Percentiles rank a stretch among this genome's conserved stretches.
These are phyloP conservation scores for Bungarus multicinctus DNA, from an alignment of 2,113 vertebrate species.

Conservation along the genomic window DNA sequence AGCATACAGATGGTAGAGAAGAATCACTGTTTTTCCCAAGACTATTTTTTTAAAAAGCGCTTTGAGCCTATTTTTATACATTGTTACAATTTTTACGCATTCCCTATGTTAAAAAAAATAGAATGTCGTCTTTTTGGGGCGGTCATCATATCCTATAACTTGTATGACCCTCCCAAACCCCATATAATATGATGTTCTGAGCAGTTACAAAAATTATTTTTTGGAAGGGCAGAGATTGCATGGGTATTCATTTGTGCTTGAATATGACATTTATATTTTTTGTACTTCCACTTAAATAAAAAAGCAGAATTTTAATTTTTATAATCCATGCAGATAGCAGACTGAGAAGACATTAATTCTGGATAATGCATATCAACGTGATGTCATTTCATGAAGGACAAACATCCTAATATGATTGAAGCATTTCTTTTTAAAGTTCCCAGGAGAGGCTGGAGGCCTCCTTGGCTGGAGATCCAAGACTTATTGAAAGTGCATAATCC, in stretches of 20 bases:
- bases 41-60: background rate
- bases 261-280: background rate
- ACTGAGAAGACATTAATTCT: background rate
- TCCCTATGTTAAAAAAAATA: background rate
- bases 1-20: background rate
- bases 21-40: background rate
- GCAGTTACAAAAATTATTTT: background rate
- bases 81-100: background rate
- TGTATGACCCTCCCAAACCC: background rate
- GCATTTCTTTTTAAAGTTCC: background rate
- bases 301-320: background rate
- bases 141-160: background rate
- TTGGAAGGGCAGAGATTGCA: background rate
- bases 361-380: background rate
- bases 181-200: background rate
- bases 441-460: background rate
- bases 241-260: background rate
- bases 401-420: background rate
- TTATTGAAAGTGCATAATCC: background rate
- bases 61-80: background rate
- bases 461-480: constrained; percentile 13
- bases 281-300: background rate
- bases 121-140: background rate
- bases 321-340: background rate
- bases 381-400: background rate